phyloP scores from a whole-genome alignment of 2,113 vertebrate genomes.

The Oreochromis aureus region DNA sequence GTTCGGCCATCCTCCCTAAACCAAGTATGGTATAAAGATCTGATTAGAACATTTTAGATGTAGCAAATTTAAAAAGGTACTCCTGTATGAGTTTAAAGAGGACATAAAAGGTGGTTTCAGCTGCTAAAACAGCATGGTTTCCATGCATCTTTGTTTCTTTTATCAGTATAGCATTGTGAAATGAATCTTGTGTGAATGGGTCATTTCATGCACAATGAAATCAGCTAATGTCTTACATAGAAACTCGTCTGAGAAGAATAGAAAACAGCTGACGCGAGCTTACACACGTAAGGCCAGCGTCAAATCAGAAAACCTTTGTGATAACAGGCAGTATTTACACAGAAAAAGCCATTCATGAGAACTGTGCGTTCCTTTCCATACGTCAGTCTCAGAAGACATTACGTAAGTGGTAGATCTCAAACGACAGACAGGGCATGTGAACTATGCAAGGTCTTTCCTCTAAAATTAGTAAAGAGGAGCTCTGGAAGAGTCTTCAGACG shows the following conservation, averaged over 20 bases:
- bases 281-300: background rate
- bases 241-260: background rate
- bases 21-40: background rate
- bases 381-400: background rate
- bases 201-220: background rate
- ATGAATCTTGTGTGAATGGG: background rate
- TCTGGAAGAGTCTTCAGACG: background rate
- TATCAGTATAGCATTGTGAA: background rate
- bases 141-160: background rate
- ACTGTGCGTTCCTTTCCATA: no score
- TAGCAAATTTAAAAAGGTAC: background rate
- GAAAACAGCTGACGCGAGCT: background rate
- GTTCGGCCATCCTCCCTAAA: background rate
- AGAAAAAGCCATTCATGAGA: background rate
- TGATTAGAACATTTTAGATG: background rate
- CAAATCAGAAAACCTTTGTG: background rate
- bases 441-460: background rate
- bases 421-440: background rate
- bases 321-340: background rate
- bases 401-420: background rate
- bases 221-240: background rate
- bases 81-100: background rate
- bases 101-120: background rate
- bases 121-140: background rate
- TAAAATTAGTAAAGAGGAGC: background rate